Percentiles rank a stretch among this genome's conserved stretches.
phyloP scores from a whole-genome alignment of 2,113 vertebrate species.

The Macheiramphus alcinus region DNA sequence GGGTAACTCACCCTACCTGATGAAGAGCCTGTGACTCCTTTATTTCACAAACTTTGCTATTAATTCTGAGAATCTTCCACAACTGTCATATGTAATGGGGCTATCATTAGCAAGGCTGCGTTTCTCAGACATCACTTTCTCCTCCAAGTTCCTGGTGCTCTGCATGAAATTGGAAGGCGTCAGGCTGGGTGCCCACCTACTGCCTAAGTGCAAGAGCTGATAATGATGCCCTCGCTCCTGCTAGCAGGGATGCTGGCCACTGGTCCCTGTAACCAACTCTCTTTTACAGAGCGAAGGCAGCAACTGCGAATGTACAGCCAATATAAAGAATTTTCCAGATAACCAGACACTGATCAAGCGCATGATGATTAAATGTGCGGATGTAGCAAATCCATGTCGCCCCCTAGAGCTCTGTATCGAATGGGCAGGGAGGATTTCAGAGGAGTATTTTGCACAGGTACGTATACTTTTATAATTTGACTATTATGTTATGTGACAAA shows the following conservation, averaged over 20 bases:
- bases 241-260: background rate
- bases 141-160: background rate
- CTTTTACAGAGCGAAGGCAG: constrained; percentile 80
- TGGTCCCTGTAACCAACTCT: background rate
- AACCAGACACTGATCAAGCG: constrained; percentile 93
- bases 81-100: background rate
- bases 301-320: constrained; percentile 78
- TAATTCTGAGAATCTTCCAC: background rate
- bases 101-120: background rate
- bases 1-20: background rate
- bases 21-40: background rate
- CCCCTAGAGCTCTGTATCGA: constrained; percentile 92
- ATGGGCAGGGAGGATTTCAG: constrained; percentile 95
- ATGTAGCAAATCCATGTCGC: constrained; percentile 93
- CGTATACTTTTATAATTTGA: background rate
- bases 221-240: rapidly evolving
- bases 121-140: background rate
- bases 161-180: background rate
- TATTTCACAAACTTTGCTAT: background rate
- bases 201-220: background rate
- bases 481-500: background rate
- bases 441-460: constrained; percentile 97
- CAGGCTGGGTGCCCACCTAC: background rate
- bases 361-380: constrained; percentile 97
- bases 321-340: constrained; percentile 87